Evolutionary conservation across 1,140 invertebrate genomes (phyloP), one percentile per base, ranked within the genome.

Genomic region (Drosophila takahashii): DNA sequence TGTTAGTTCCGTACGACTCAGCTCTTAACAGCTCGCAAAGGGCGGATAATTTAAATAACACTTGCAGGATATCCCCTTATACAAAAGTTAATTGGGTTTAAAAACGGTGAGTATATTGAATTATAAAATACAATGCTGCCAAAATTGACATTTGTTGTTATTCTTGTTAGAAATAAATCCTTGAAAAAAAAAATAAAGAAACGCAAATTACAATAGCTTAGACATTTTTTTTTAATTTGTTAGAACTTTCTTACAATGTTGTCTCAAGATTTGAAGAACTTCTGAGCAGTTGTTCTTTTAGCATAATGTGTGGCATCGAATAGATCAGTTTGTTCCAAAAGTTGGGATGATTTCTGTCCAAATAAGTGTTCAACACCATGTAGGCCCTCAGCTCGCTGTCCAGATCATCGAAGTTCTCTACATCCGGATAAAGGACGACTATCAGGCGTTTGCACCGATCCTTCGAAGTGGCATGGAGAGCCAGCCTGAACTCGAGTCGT

Each of bases 251-350:
- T 26, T 26, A 45, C n/a, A 26, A 11, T 5, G 11, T n/a, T 7
- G 18, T 45, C 18, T 45, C 44, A 13, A 13, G 4, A 45, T 45
- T 18, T 3, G 22, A 13, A 0, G 4, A 1, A n/a, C 13, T 45
- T 26, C 44, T 8, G 4, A 22, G 11, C 18, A 26, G 11, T 0
- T 11, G 41, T n/a, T 37, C 10, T 5, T 11, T 10, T 2, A 37
- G 10, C 16, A 26, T 45, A 13, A 7, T 4, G 10, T 74, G 71
- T 0, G 71, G 71, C 71, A 74, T 74, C 0, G 72, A 52, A 39
- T 64, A 74, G 2, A 74, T 64, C 0, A 75, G 58, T 11, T 74
- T 75, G 10, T 48, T 74, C 69, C 69, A 74, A 2, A 75, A 74
- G 15, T 75, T 73, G 0, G 72, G 42, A 11, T 51, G 18, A 9